phyloP scores from a whole-genome alignment of 2,797 vertebrate species.

The Tokudaia muenninki region DNA sequence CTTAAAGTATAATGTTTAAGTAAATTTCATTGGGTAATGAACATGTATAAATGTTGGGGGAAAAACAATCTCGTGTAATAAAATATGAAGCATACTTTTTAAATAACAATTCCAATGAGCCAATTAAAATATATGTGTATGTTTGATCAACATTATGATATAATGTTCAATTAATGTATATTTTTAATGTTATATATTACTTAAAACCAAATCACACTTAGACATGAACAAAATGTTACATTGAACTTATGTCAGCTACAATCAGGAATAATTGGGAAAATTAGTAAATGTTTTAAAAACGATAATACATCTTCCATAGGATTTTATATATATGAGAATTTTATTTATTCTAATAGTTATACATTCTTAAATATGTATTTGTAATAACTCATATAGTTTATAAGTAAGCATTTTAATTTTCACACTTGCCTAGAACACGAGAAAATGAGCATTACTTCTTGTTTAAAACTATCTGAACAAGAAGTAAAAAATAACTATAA shows the following conservation, averaged over 20 bases:
- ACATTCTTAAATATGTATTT: not conserved
- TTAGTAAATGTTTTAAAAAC: not conserved
- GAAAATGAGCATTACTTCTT: not conserved
- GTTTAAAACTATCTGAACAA: not conserved
- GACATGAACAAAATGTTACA: not conserved
- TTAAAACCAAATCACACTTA: not conserved
- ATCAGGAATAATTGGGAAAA: not conserved
- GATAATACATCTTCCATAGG: not conserved
- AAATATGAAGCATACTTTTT: not conserved
- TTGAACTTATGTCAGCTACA: not conserved
- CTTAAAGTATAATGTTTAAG: not conserved
- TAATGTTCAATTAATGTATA: not conserved
- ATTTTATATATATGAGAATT: not conserved
- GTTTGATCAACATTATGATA: not conserved
- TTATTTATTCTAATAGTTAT: not conserved
- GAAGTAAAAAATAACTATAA: not conserved
- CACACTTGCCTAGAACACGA: conserved; percentile 10
- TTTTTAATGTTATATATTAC: not conserved
- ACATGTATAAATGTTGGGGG: not conserved
- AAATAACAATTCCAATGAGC: not conserved
- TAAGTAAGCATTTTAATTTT: conserved; percentile 5
- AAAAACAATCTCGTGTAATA: not conserved
- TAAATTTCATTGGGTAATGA: not conserved
- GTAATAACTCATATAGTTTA: not conserved
- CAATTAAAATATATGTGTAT: not conserved